A percentile compares a stretch with the other conserved stretches of the same genome.
phyloP scores from a whole-genome alignment of 2,797 vertebrate species.

The Molossus alvarezi region DNA sequence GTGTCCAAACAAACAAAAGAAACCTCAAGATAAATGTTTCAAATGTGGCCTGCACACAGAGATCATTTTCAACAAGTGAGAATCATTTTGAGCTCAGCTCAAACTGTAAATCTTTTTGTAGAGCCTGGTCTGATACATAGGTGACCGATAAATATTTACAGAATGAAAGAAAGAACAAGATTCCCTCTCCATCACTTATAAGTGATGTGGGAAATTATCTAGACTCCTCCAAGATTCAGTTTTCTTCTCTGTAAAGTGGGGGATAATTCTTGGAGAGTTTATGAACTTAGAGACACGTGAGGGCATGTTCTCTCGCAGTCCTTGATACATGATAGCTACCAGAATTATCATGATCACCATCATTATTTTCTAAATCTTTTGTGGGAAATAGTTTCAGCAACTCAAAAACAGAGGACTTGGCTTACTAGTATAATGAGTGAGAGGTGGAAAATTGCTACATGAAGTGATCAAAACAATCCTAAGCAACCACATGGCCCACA shows the following conservation, averaged over 20 bases:
- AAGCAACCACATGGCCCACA: neutral
- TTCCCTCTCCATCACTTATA: neutral
- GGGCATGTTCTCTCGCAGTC: neutral
- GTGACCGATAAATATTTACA: neutral
- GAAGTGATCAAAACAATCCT: constrained; percentile 13
- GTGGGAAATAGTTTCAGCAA: constrained; percentile 6
- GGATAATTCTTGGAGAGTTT: neutral
- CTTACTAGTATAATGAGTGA: neutral
- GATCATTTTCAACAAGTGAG: neutral
- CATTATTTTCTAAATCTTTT: constrained; percentile 8
- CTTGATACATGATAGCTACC: neutral
- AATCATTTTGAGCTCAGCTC: constrained; percentile 27
- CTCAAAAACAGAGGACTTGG: constrained; percentile 34
- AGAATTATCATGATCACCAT: neutral
- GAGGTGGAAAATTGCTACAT: constrained; percentile 23
- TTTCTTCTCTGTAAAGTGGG: neutral
- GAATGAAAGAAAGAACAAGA: constrained; percentile 25
- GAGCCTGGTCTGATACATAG: neutral
- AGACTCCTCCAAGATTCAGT: neutral
- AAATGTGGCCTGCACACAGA: neutral
- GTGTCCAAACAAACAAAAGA: constrained; percentile 4
- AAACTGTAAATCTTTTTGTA: neutral
- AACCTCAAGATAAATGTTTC: constrained; percentile 11
- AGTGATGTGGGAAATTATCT: neutral
- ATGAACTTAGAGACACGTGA: neutral